Evolutionary conservation across 2,888 invertebrate species (phyloP), one percentile per base, ranked within the genome.

Genomic region (Cephonodes hylas): DNA sequence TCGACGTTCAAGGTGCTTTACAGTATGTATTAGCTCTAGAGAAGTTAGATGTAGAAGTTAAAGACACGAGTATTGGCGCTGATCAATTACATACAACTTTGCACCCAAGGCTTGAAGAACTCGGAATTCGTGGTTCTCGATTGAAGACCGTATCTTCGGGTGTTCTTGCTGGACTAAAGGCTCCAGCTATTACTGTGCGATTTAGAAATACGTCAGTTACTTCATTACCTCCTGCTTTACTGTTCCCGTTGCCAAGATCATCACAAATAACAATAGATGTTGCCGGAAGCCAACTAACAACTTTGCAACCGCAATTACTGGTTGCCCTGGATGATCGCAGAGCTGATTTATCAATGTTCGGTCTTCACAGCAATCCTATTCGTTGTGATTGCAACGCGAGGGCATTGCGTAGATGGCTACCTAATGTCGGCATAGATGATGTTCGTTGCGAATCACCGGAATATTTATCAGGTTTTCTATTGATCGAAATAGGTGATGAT

Each of bases 181-280:
- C 95, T 20, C 94, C 94, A 13, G 85, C 94, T 10, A 93, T 98
- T 1, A 93, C 92, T 0, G 94, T 98, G n/a, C 94, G 95, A 61
- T 89, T 98, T 58, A 94, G 95, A 58, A 97, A 97, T 75, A 97
- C 98, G 0, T 97, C 97, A 0, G 86, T 98, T 6, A 94, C 94
- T 13, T 93, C 94, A 10, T 88, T 98, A 60, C 97, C 97, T 0
- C 96, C 97, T 3, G 96, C 97, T 0, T 83, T 98, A 22, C 94
- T 98, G 63, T 97, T 97, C 79, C 97, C 98, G 0, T 94, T 98
- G 20, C 98, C 98, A 0, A 93, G 97, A 74, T 98, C 98, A 2
- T 96, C 97, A 0, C 94, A 94, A 66, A 94, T 98, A 31, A 94
- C 93, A 3, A 93, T 98, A 3, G 97, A 97, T 78, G 94, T 98